phyloP scores from a whole-genome alignment of 2,113 vertebrate genomes.

The Brachypodius melanocephalos region DNA sequence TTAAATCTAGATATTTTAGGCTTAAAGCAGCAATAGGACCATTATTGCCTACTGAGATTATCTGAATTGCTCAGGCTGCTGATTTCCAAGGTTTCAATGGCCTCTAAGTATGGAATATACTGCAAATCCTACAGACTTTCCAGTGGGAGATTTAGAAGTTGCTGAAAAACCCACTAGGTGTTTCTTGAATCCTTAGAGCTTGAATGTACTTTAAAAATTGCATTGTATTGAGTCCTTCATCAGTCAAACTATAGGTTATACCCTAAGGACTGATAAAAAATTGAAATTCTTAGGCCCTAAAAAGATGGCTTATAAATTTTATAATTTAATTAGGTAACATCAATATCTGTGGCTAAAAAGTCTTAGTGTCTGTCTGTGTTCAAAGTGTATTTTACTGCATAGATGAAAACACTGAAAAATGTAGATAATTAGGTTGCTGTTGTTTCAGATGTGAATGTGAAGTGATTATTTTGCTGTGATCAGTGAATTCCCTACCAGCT shows the following conservation, averaged over 20 bases:
- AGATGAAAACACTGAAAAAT: neutral
- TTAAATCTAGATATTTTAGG: neutral
- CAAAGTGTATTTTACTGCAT: neutral
- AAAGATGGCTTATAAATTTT: neutral
- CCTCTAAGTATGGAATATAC: neutral
- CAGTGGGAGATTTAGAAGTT: neutral
- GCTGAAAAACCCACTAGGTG: neutral
- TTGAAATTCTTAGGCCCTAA: neutral
- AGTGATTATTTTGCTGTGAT: neutral
- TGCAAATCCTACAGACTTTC: neutral
- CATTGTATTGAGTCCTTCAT: neutral
- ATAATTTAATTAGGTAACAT: neutral
- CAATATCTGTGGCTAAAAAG: neutral
- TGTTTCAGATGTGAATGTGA: neutral
- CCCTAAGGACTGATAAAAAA: neutral
- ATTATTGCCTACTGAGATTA: neutral
- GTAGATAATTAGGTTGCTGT: neutral
- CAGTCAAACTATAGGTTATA: neutral
- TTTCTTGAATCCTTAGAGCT: neutral
- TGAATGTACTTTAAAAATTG: neutral
- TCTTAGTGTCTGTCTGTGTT: neutral
- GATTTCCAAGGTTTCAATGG: neutral
- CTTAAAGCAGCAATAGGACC: neutral
- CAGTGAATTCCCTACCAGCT: neutral
- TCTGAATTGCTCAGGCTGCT: neutral